Evolutionary conservation across 2,113 vertebrate genomes (phyloP), one percentile per base, ranked within the genome.

Genomic region (Atractosteus spatula): DNA sequence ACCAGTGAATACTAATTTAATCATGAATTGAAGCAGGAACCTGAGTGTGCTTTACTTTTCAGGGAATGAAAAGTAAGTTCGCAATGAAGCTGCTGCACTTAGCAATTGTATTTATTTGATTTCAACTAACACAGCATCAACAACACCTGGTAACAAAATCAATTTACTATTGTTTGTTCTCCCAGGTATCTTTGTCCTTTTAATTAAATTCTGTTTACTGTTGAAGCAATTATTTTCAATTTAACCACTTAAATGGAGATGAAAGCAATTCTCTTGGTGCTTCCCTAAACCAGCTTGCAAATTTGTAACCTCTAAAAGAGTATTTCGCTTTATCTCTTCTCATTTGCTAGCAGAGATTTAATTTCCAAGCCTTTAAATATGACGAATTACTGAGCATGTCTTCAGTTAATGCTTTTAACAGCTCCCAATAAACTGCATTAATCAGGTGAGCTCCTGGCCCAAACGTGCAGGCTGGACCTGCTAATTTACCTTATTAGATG

Each of bases 321-420:
- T 65, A 57, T 68, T 80, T 71, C 51, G 76, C 73, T 81, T 80
- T 77, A 78, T 89, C 87, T 82, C 80, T 83, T 82, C 86, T 92
- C 89, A 93, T 94, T 93, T 95, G 88, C 89, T 92, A 86, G 83
- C 84, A 76, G 82, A 93, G 93, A 97, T 98, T 97, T 93, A 94
- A 98, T 98, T 97, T 97, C 91, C 85, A 89, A 93, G 88, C 89
- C 89, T 92, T 97, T 98, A 98, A 97, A 98, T 95, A 97, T 96
- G 96, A 98, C 94, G 91, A 97, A 99, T 98, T 95, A 96, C 96
- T 41, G 89, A 93, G 93, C 94, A 94, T 96, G 94, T 96, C 93
- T 95, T 92, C 93, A 94, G 92, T 92, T 98, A 98, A 98, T 96
- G 95, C 95, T 95, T 97, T 98, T 97, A 98, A 98, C 96, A 95